A percentile compares a stretch with the other conserved stretches of the same genome.
Conservation (phyloP, 1,140 invertebrate genomes). For the Conus ventricosus region DNA sequence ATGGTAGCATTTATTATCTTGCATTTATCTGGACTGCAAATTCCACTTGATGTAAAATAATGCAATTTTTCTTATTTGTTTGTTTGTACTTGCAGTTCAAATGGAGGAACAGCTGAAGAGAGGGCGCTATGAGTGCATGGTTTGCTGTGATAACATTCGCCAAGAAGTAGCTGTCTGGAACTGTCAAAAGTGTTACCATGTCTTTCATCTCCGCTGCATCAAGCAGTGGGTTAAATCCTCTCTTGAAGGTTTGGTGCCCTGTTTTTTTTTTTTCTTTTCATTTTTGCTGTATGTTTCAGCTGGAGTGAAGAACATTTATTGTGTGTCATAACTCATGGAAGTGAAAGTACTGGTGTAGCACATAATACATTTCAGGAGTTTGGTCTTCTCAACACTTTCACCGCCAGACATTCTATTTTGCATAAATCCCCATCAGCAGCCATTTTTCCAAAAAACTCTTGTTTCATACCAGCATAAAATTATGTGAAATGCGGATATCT, state of each 20-base stretch:
- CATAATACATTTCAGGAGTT: too few species aligned
- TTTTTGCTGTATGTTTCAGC: neutral
- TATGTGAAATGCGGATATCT: too few species aligned
- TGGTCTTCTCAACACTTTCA: too few species aligned
- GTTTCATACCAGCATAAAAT: too few species aligned
- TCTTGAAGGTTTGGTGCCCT: conserved; percentile 74
- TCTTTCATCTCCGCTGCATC: conserved; percentile 91
- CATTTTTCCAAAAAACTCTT: too few species aligned
- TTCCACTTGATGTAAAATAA: neutral
- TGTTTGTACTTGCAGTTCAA: conserved; percentile 77
- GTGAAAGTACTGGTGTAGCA: too few species aligned
- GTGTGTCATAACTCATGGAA: too few species aligned
- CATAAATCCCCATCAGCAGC: too few species aligned
- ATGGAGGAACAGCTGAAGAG: conserved; percentile 87
- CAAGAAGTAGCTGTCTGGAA: conserved; percentile 90
- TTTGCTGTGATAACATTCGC: conserved; percentile 90
- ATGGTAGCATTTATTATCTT: neutral
- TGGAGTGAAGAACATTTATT: too few species aligned
- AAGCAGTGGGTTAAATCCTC: conserved; percentile 92
- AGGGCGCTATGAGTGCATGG: conserved; percentile 90
- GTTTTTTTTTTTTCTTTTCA: neutral
- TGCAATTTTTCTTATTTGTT: neutral
- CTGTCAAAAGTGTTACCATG: conserved; percentile 92
- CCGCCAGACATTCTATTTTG: too few species aligned
- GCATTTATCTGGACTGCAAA: neutral